A percentile compares a stretch with the other conserved stretches of the same genome.
These are phyloP conservation scores for Tetrao urogallus DNA, from an alignment of 2,113 vertebrate genomes.

Conservation along the genomic window DNA sequence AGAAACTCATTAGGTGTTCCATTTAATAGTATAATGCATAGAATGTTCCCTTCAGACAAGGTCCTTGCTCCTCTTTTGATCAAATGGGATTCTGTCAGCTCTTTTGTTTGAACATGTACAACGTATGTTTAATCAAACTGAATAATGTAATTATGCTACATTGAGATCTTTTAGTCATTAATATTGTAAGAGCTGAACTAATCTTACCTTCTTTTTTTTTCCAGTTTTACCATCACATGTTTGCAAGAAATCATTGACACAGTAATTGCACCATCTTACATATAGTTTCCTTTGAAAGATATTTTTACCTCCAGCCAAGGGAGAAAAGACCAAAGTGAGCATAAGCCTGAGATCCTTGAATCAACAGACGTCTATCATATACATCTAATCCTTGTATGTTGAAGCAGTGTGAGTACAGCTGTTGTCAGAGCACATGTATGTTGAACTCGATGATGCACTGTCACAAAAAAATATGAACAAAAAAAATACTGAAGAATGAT, in stretches of 20 bases:
- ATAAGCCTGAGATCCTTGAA: neutral
- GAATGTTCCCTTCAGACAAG: slow-evolving; percentile 48
- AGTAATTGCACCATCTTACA: neutral
- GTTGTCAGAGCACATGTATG: neutral
- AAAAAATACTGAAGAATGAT: neutral
- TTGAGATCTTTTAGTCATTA: neutral
- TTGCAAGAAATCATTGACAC: neutral
- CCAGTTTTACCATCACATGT: neutral
- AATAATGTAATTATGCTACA: neutral
- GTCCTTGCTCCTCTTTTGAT: neutral
- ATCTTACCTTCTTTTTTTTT: neutral
- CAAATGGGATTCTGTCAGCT: slow-evolving; percentile 15
- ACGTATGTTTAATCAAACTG: neutral
- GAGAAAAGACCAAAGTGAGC: neutral
- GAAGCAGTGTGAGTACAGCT: neutral
- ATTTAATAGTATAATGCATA: slow-evolving; percentile 66
- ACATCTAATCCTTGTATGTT: neutral
- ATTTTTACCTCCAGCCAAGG: neutral
- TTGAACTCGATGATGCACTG: neutral
- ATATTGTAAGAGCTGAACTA: neutral
- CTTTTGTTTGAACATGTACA: neutral
- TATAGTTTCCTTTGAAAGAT: neutral
- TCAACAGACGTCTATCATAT: neutral
- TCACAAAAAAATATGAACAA: neutral
- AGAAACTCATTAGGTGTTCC: slow-evolving; percentile 67